These are phyloP conservation scores for Girardia tigrina DNA, from an alignment of 2,888 invertebrate species.

Conservation along the genomic window DNA sequence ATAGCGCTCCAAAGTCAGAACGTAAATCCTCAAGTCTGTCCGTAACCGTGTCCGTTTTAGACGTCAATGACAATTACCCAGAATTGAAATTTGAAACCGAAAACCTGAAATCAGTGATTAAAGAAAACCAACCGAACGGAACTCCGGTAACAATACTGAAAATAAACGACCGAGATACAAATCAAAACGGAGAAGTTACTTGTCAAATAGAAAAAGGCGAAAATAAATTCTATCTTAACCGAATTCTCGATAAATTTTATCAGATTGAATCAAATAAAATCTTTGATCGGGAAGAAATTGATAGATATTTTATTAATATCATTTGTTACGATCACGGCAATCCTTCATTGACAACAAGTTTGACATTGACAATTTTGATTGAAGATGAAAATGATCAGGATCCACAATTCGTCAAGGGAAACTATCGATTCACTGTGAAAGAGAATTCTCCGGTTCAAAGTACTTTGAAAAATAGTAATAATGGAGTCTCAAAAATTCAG, in stretches of 20 bases:
- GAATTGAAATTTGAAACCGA: conserved; percentile 8
- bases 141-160: background rate
- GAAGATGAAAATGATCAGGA: conserved; percentile 16
- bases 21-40: background rate
- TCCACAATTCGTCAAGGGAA: background rate
- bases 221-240: background rate
- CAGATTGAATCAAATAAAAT: background rate
- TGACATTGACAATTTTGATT: background rate
- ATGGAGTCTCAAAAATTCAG: background rate
- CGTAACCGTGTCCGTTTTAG: background rate
- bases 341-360: conserved; percentile 13
- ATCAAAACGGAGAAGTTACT: conserved; percentile 5
- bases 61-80: conserved; percentile 5
- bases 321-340: conserved; percentile 10
- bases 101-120: background rate
- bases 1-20: background rate
- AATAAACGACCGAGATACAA: conserved; percentile 5
- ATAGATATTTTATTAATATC: conserved; percentile 4
- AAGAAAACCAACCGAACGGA: background rate
- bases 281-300: background rate
- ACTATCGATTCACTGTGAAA: background rate
- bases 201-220: background rate
- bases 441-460: background rate
- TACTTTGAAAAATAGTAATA: background rate
- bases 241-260: background rate